Conservation (phyloP, 1,140 invertebrate species). For the Campodea augens region DNA sequence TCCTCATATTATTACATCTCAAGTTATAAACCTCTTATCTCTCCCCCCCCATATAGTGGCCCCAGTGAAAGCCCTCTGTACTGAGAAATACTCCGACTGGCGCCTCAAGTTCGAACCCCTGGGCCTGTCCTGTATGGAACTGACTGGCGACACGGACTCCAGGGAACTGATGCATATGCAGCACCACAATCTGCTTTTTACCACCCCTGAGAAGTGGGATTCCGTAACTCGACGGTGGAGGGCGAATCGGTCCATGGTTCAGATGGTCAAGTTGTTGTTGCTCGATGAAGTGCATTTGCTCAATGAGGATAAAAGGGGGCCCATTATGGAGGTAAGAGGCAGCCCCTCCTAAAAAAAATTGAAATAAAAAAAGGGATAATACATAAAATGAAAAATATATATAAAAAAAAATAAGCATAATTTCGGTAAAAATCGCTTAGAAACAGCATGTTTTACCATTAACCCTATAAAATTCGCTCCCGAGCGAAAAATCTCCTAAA, state of each 20-base stretch:
- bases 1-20: no score
- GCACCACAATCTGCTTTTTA: conserved; percentile 40
- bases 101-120: conserved; percentile 40
- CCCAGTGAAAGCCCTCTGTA: conserved; percentile 57
- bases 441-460: no score
- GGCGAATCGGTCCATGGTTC: conserved; percentile 37
- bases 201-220: conserved; percentile 75
- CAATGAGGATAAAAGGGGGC: conserved; percentile 45
- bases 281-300: conserved; percentile 62
- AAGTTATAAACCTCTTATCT: no score
- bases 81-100: conserved; percentile 51
- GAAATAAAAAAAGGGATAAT: no score
- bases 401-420: no score
- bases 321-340: conserved; percentile 56
- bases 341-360: no score
- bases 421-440: no score
- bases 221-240: conserved; percentile 50
- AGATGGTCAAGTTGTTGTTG: conserved; percentile 46
- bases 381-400: no score
- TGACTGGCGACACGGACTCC: conserved; percentile 54
- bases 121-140: conserved; percentile 40
- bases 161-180: conserved; percentile 33
- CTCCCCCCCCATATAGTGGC: conserved; percentile 43
- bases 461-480: no score
- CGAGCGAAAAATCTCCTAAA: no score